Conservation (phyloP, 2,888 invertebrate species). For the Homarus gammarus region DNA sequence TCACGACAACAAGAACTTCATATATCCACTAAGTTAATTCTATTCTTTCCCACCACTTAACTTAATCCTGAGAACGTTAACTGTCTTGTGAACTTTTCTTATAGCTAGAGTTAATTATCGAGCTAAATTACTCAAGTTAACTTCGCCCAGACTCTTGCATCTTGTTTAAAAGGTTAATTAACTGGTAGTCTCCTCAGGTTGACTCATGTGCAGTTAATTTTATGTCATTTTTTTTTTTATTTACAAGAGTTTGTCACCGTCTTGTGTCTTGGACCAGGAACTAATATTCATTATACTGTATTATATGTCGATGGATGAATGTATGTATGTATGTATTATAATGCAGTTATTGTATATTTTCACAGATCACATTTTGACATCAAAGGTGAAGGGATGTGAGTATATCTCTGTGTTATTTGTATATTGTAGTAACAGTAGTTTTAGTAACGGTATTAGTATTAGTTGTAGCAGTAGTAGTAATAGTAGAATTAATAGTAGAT, state of each 20-base stretch:
- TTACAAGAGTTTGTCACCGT: not conserved
- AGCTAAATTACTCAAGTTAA: too few relatives aligned
- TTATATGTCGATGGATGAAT: not conserved
- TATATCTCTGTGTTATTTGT: too few relatives aligned
- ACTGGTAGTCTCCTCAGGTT: too few relatives aligned
- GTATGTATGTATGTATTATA: not conserved
- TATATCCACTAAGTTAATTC: too few relatives aligned
- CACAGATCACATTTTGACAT: conserved; percentile 44
- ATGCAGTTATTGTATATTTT: not conserved
- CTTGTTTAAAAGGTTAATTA: too few relatives aligned
- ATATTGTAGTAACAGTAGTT: not conserved
- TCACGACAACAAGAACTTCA: too few relatives aligned
- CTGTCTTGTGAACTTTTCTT: too few relatives aligned
- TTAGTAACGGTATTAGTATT: not conserved
- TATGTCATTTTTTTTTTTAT: not conserved
- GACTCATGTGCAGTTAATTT: too few relatives aligned
- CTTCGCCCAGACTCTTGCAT: too few relatives aligned
- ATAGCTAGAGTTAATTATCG: too few relatives aligned
- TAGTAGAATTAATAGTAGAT: not conserved
- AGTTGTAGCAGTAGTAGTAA: not conserved
- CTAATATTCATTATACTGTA: not conserved
- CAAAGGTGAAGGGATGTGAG: conserved; percentile 53
- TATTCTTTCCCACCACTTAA: too few relatives aligned
- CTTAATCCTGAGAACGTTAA: too few relatives aligned
- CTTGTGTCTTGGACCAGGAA: not conserved